Conservation (phyloP, 2,797 vertebrate species). For the Chelmon rostratus region DNA sequence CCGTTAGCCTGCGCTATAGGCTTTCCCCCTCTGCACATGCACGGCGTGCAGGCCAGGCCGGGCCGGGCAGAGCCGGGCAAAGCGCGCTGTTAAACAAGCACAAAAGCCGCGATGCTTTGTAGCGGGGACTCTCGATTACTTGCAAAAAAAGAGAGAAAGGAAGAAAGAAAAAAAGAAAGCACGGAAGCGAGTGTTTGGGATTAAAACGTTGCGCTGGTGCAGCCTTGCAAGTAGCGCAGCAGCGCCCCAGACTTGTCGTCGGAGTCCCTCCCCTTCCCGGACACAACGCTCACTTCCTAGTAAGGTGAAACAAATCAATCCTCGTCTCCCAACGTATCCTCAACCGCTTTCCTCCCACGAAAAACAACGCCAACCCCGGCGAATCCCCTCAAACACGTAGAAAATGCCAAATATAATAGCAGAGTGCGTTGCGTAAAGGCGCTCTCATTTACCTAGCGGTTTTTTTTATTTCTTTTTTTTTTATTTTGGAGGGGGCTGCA, state of each 20-base stretch:
- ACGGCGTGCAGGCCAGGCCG: conserved; percentile 38
- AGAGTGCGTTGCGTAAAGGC: not conserved
- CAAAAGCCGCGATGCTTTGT: not conserved
- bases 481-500: not conserved
- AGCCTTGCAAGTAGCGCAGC: conserved; percentile 67
- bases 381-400: not conserved
- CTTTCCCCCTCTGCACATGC: conserved; percentile 21
- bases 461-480: not conserved
- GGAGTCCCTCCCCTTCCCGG: conserved; percentile 96
- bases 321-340: conserved; percentile 80
- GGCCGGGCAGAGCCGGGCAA: conserved; percentile 15
- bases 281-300: conserved; percentile 94
- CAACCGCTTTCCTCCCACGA: conserved; percentile 29
- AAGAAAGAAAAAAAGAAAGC: too few relatives aligned
- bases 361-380: conserved; percentile 7
- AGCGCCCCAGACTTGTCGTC: conserved; percentile 67
- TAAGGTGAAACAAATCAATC: conserved; percentile 97
- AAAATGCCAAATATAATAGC: not conserved
- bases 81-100: conserved; percentile 18
- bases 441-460: not conserved
- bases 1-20: conserved; percentile 67
- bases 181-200: conserved; percentile 28
- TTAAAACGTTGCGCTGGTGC: conserved; percentile 46
- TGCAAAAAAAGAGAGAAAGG: not conserved
- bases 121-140: not conserved